Percentiles rank a stretch among this genome's conserved stretches.
Evolutionary conservation across 2,113 vertebrate genomes (phyloP).

Genomic region (Chaenocephalus aceratus): DNA sequence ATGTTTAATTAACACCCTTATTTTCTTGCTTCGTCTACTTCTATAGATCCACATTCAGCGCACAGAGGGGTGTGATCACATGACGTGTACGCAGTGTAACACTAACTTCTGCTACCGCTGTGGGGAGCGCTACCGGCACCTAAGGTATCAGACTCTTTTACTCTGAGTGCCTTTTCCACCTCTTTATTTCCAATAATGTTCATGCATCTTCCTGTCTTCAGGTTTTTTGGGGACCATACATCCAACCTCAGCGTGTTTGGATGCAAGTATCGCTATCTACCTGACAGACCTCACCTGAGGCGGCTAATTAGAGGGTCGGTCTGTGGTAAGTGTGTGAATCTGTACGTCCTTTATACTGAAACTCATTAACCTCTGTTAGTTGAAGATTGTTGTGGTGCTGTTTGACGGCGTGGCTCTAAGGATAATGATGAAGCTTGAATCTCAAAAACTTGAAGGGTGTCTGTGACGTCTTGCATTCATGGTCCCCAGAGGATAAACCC

Average conservation of each 20-base stretch:
- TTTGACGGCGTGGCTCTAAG: neutral
- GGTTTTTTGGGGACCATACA: constrained; percentile 97
- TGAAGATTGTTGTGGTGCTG: no score
- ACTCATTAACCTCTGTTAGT: neutral
- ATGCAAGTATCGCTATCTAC: constrained; percentile 99
- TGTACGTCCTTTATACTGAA: neutral
- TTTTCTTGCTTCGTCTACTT: neutral
- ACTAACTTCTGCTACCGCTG: constrained; percentile 99
- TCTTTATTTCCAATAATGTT: neutral
- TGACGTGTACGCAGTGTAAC: constrained; percentile 97
- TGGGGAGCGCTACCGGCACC: constrained; percentile 94
- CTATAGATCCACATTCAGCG: constrained; percentile 97
- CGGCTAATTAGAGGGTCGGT: constrained; percentile 95
- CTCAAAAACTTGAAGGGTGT: neutral
- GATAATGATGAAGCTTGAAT: neutral
- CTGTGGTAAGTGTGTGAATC: constrained; percentile 88
- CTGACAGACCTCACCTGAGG: constrained; percentile 95
- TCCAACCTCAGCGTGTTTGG: constrained; percentile 99
- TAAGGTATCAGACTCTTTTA: constrained; percentile 75
- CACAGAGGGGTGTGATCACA: constrained; percentile 98
- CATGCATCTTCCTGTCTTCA: constrained; percentile 24
- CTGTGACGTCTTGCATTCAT: neutral
- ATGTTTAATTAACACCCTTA: neutral
- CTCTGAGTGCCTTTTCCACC: no score
- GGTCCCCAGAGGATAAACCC: neutral